Evolutionary conservation across 2,888 invertebrate species (phyloP), one percentile per base, ranked within the genome.

Genomic region (Synergus itoensis): DNA sequence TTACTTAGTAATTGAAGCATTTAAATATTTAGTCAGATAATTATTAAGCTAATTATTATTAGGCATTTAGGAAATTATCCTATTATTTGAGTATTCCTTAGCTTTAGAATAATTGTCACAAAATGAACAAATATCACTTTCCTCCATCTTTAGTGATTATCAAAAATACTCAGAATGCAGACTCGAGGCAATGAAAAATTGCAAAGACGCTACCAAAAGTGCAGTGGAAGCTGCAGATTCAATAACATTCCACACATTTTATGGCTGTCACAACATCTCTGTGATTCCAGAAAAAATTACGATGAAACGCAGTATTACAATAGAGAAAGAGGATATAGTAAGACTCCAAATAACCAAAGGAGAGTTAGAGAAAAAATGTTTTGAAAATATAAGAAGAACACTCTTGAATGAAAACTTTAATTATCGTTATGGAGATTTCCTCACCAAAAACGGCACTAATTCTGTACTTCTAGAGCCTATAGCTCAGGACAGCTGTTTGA

Each of bases 151-250:
- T 0, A 73, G 73, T 73, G 73, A 73, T 40, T 73, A 73, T 53
- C 73, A 73, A 16, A 73, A 53, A 28, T 73, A 73, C 11, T 73
- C 73, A 12, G 73, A 73, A 73, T 73, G 73, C n/a, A 73, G 73
- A 40, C n/a, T 73, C 0, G 73, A 73, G 9, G 73, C 73, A 53
- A 73, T 73, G 73, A 73, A 53, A 9, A 73, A 48, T 53, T 73
- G 73, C 11, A 73, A 73, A 73, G 73, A 73, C 9, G 36, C 73
- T 8, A 73, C 73, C 1, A 73, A 73, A 40, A 73, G 48, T 73
- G 73, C 73, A 1, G 73, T 73, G 4, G 73, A 73, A 40, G 73
- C 73, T 73, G 73, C 73, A 16, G 73, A 73, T 36, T 73, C 73
- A 2, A 73, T 73, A 11, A 73, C 48, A 12, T 73, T 73, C n/a